Conservation (phyloP, 2,113 vertebrate genomes). For the Hymenochirus boettgeri region DNA sequence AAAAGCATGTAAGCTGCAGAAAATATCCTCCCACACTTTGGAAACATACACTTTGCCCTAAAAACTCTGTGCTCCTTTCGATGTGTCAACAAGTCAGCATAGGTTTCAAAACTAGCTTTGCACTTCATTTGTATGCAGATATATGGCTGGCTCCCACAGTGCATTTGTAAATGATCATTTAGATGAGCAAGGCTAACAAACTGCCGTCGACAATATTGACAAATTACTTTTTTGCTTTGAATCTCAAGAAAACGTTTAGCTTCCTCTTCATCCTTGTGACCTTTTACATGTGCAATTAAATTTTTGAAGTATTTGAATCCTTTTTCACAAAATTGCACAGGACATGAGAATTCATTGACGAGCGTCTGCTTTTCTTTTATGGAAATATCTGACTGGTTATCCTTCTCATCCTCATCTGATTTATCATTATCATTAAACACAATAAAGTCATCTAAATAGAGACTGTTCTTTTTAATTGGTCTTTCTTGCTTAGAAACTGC, state of each 20-base stretch:
- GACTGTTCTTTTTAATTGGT: constrained; percentile 74
- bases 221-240: constrained; percentile 93
- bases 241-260: constrained; percentile 91
- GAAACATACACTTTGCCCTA: constrained; percentile 93
- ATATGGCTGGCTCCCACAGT: constrained; percentile 90
- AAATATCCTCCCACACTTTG: constrained; percentile 88
- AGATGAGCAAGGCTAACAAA: constrained; percentile 90
- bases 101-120: constrained; percentile 89
- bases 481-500: constrained; percentile 66
- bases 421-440: constrained; percentile 64
- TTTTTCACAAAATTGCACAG: constrained; percentile 84
- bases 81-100: constrained; percentile 82
- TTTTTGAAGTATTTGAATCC: constrained; percentile 95
- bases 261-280: constrained; percentile 86
- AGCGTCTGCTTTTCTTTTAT: constrained; percentile 54
- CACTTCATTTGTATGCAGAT: constrained; percentile 96
- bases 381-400: constrained; percentile 62
- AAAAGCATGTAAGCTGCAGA: constrained; percentile 88
- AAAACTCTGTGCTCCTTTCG: constrained; percentile 83
- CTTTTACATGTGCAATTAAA: constrained; percentile 84
- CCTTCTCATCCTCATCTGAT: constrained; percentile 66
- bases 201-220: constrained; percentile 93
- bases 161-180: constrained; percentile 93
- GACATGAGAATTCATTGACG: constrained; percentile 81
- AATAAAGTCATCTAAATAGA: constrained; percentile 70